Percentiles rank a stretch among this genome's conserved stretches.
Conservation (phyloP, 2,888 invertebrate species). For the Epirrhoe alternata region DNA sequence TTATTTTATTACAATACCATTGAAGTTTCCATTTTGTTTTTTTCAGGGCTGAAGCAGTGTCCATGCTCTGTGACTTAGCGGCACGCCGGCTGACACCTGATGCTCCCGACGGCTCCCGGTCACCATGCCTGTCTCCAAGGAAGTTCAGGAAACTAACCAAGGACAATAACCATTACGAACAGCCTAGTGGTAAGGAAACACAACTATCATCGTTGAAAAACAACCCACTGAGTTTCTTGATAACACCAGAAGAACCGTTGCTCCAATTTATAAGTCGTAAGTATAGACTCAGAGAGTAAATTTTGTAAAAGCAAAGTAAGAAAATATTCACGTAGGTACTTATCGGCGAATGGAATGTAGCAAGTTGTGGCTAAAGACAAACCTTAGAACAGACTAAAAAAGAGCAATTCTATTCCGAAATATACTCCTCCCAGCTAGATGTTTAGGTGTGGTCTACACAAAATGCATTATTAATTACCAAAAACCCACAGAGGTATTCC, state of each 20-base stretch:
- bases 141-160: slow-evolving; percentile 85
- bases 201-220: neutral
- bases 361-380: neutral
- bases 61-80: slow-evolving; percentile 93
- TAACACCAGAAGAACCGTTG: neutral
- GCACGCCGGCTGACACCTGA: slow-evolving; percentile 90
- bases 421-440: neutral
- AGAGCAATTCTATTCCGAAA: neutral
- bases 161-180: slow-evolving; percentile 82
- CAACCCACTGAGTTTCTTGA: neutral
- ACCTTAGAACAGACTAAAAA: neutral
- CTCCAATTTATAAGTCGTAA: neutral
- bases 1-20: no score
- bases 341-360: neutral
- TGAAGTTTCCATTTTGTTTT: neutral
- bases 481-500: slow-evolving; percentile 27
- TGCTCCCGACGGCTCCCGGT: slow-evolving; percentile 77
- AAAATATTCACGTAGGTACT: no score
- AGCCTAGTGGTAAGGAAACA: slow-evolving; percentile 67
- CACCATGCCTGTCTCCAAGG: slow-evolving; percentile 87
- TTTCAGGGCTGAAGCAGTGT: slow-evolving; percentile 91
- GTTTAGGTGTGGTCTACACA: neutral
- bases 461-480: slow-evolving; percentile 8
- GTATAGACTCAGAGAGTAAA: no score
- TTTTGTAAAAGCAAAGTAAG: no score